Base-by-base conservation (phyloP, 2,113 vertebrate genomes). In the Phoenicopterus ruber region DNA sequence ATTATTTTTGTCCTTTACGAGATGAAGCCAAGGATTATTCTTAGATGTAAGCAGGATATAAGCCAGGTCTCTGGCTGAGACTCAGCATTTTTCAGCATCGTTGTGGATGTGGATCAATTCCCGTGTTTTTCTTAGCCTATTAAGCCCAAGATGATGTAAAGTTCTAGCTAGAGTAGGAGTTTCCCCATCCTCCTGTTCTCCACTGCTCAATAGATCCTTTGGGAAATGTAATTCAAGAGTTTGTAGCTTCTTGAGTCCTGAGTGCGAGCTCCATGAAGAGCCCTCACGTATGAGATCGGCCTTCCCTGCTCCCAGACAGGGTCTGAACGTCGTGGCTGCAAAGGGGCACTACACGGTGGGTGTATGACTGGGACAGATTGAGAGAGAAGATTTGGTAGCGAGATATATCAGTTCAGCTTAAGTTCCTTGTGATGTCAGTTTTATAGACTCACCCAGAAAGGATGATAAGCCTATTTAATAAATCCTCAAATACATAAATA, bases 401-500 rank as follows among this genome's bases (percentile, higher is more conserved):
- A 79, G 47, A 22, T 16, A 22, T 6, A 36, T 72, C 63, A 59
- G 69, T 42, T 86, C 69, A 67, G 14, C 29, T 81, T 36, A 77
- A 82, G 28, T 66, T 89, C 32, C 47, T 61, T 69, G 34, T 61
- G 63, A 69, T 52, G 19, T 40, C 62, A 61, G 18, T 84, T 90
- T 79, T 94, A 24, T 55, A 73, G 26, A 69, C 29, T 65, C 29
- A 70, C 14, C 28, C 50, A 86, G 67, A 90, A 54, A 86, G 49
- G 52, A 65, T 93, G 92, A 88, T 86, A 46, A 76, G 42, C 82
- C 65, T 83, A 57, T 82, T 88, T 92, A 89, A 95, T 94, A 92
- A 97, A 71, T 58, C 49, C 42, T 36, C 26, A 94, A 77, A 90
- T 46, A 46, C 50, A 91, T 95, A 95, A 94, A 93, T 88, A 94